Conservation (phyloP, 2,113 vertebrate genomes). For the Tursiops truncatus region DNA sequence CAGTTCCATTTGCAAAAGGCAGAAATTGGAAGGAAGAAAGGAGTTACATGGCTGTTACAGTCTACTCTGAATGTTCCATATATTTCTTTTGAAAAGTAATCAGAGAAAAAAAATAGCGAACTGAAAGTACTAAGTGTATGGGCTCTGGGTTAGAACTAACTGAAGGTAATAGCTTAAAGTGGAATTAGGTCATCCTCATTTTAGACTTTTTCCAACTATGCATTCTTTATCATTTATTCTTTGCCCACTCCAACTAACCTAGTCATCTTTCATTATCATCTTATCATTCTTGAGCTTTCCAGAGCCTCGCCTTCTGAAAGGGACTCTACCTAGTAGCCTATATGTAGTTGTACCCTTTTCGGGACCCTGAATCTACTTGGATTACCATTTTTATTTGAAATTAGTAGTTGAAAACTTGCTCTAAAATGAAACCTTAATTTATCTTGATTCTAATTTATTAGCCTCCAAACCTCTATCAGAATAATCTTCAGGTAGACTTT, state of each 20-base stretch:
- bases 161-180: not conserved
- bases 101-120: not conserved
- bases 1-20: not conserved
- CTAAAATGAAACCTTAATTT: not conserved
- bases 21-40: not conserved
- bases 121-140: not conserved
- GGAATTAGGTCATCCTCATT: not conserved
- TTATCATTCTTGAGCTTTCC: not conserved
- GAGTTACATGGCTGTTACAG: not conserved
- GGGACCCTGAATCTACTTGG: not conserved
- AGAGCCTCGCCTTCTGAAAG: not conserved
- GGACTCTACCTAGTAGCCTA: not conserved
- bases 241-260: not conserved
- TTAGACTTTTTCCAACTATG: not conserved
- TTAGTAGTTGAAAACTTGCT: not conserved
- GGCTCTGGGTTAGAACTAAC: not conserved
- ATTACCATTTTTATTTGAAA: not conserved
- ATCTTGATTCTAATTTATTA: not conserved
- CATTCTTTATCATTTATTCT: not conserved
- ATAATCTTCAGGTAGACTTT: not conserved
- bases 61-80: not conserved
- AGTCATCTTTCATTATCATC: not conserved
- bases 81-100: not conserved
- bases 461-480: not conserved
- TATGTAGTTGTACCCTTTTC: not conserved